Evolutionary conservation across 2,888 invertebrate species (phyloP).

Genomic region (Drosophila anceps): DNA sequence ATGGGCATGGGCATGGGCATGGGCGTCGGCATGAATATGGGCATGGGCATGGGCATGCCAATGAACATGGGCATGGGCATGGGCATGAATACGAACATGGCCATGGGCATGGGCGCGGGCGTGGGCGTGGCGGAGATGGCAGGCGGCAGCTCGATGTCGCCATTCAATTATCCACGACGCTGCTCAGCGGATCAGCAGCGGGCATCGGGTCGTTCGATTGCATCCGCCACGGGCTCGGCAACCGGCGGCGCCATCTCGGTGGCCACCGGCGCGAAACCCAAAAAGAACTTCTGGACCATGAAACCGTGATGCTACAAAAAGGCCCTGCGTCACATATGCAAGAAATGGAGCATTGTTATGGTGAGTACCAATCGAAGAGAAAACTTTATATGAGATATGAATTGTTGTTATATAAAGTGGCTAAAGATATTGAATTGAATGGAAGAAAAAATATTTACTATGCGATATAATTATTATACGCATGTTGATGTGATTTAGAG

Average conservation of each 20-base stretch:
- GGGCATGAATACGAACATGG: conserved; percentile 21
- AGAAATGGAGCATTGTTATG: conserved; percentile 84
- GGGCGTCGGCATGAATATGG: conserved; percentile 16
- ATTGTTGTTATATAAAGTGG: too few relatives aligned
- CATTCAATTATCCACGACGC: conserved; percentile 83
- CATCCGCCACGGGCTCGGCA: conserved; percentile 44
- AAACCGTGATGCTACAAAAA: conserved; percentile 85
- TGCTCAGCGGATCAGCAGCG: conserved; percentile 84
- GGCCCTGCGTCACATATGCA: conserved; percentile 82
- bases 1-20: conserved; percentile 36
- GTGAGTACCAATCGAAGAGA: conserved; percentile 71
- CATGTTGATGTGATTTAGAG: too few relatives aligned
- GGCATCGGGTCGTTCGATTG: conserved; percentile 79
- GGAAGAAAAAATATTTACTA: too few relatives aligned
- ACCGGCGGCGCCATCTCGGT: conserved; percentile 20
- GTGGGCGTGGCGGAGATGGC: conserved; percentile 15
- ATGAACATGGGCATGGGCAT: conserved; percentile 50
- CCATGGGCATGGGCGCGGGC: conserved; percentile 26
- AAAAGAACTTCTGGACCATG: conserved; percentile 85
- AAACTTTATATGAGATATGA: not conserved
- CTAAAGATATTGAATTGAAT: too few relatives aligned
- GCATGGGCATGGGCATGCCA: conserved; percentile 31
- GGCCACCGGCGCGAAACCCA: conserved; percentile 84
- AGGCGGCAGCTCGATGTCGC: conserved; percentile 68
- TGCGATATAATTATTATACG: too few relatives aligned